Conservation (phyloP, 2,113 vertebrate genomes). For the Rhinichthys klamathensis region DNA sequence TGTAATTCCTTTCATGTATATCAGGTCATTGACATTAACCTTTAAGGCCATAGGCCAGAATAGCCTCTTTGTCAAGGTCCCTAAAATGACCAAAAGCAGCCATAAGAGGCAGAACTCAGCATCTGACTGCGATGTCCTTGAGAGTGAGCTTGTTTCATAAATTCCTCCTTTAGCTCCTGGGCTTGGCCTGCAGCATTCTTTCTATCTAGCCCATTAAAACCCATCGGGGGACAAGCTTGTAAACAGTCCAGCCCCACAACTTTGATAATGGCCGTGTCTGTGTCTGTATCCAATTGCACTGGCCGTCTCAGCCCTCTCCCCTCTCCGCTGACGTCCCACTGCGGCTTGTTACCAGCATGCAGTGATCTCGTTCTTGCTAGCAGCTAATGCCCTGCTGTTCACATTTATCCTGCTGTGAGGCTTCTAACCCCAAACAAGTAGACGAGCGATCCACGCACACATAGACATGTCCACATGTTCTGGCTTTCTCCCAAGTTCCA, state of each 20-base stretch:
- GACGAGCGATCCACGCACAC: not conserved
- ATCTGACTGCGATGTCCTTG: slow-evolving; percentile 17
- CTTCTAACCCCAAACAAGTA: slow-evolving; percentile 64
- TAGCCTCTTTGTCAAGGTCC: not conserved
- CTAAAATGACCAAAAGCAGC: slow-evolving; percentile 11
- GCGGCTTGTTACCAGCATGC: slow-evolving; percentile 70
- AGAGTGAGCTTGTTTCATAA: slow-evolving; percentile 5
- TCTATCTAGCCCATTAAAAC: slow-evolving; percentile 17
- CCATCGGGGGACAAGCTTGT: slow-evolving; percentile 8
- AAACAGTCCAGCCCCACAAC: not conserved
- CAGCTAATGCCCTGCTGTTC: slow-evolving; percentile 59
- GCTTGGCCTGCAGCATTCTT: slow-evolving; percentile 23
- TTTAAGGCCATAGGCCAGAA: not conserved
- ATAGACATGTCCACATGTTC: not conserved
- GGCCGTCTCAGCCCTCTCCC: slow-evolving; percentile 52
- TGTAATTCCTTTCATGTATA: not conserved
- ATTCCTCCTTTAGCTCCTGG: slow-evolving; percentile 18
- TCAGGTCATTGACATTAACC: not conserved
- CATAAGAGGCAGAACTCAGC: not conserved
- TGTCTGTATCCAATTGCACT: slow-evolving; percentile 51
- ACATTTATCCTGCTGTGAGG: slow-evolving; percentile 66
- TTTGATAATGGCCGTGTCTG: slow-evolving; percentile 36
- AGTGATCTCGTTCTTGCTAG: slow-evolving; percentile 50
- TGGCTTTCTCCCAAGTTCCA: slow-evolving; percentile 1
- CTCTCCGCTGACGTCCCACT: slow-evolving; percentile 61